Evolutionary conservation across 2,888 invertebrate genomes (phyloP).

Genomic region (Gandaritis pyraliata): DNA sequence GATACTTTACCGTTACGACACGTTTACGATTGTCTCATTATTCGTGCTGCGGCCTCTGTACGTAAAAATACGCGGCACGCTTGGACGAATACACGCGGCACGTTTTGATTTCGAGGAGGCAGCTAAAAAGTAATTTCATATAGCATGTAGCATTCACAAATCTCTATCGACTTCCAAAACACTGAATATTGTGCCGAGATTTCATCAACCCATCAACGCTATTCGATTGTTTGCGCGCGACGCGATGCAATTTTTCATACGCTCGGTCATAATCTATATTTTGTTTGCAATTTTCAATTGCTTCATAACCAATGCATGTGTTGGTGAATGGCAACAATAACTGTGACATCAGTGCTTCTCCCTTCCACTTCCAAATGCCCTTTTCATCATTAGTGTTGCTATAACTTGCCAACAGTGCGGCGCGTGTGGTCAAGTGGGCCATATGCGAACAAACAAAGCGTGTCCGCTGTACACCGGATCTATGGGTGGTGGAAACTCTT

Average conservation of each 20-base stretch:
- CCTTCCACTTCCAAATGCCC: neutral
- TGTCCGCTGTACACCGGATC: conserved; percentile 96
- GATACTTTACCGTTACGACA: too few species aligned
- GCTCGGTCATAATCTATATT: too few species aligned
- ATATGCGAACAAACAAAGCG: conserved; percentile 97
- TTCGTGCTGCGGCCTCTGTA: too few species aligned
- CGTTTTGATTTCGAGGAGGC: neutral
- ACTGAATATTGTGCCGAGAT: neutral
- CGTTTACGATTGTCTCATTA: too few species aligned
- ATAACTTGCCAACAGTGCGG: conserved; percentile 89
- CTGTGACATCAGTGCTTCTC: neutral
- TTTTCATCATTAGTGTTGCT: conserved; percentile 27
- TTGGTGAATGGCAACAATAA: neutral
- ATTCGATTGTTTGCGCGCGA: too few species aligned
- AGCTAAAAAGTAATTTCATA: neutral
- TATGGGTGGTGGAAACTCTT: conserved; percentile 87
- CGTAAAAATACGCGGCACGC: too few species aligned
- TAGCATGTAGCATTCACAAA: neutral
- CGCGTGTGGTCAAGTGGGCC: conserved; percentile 95
- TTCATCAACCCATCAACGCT: conserved; percentile 15
- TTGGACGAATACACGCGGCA: too few species aligned
- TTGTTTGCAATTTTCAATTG: too few species aligned
- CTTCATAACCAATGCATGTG: neutral
- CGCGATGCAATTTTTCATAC: too few species aligned
- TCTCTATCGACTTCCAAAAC: neutral